These are phyloP conservation scores for Philereme vetulata DNA, from an alignment of 2,888 invertebrate genomes.

Conservation along the genomic window DNA sequence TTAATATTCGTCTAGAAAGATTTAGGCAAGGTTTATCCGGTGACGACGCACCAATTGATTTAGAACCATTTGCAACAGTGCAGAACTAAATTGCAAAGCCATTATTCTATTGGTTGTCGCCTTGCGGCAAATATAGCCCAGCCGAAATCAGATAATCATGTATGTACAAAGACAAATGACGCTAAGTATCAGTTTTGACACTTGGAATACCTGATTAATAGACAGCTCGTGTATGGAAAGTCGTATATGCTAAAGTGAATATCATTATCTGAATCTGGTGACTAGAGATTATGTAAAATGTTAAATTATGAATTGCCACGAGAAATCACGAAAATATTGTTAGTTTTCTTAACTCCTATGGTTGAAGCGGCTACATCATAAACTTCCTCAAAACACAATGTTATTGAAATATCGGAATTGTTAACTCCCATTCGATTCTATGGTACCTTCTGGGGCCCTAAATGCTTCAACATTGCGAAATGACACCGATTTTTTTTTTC, in stretches of 20 bases:
- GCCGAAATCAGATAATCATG: slow-evolving; percentile 39
- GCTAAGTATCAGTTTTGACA: slow-evolving; percentile 39
- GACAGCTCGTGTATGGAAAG: slow-evolving; percentile 3
- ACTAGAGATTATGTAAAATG: too few relatives aligned
- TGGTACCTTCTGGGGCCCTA: slow-evolving; percentile 45
- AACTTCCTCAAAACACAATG: slow-evolving; percentile 48
- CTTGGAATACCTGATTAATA: slow-evolving; percentile 19
- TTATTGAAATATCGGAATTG: slow-evolving; percentile 52
- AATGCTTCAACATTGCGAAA: slow-evolving; percentile 51
- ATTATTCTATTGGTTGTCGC: slow-evolving; percentile 64
- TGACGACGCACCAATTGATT: slow-evolving; percentile 7
- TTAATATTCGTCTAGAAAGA: too few relatives aligned
- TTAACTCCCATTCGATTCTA: slow-evolving; percentile 47
- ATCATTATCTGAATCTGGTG: too few relatives aligned
- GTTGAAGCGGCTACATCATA: slow-evolving; percentile 2
- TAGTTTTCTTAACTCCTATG: slow-evolving; percentile 2
- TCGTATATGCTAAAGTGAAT: background rate
- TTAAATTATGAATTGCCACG: too few relatives aligned
- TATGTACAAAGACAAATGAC: slow-evolving; percentile 18
- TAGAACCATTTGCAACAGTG: slow-evolving; percentile 37
- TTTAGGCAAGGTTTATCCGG: too few relatives aligned
- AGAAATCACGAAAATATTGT: background rate
- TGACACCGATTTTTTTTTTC: slow-evolving; percentile 39
- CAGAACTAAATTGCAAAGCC: slow-evolving; percentile 54
- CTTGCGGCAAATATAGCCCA: slow-evolving; percentile 29